Evolutionary conservation across 2,888 invertebrate genomes (phyloP), one percentile per base, ranked within the genome.

Genomic region (Ethmia dodecea): DNA sequence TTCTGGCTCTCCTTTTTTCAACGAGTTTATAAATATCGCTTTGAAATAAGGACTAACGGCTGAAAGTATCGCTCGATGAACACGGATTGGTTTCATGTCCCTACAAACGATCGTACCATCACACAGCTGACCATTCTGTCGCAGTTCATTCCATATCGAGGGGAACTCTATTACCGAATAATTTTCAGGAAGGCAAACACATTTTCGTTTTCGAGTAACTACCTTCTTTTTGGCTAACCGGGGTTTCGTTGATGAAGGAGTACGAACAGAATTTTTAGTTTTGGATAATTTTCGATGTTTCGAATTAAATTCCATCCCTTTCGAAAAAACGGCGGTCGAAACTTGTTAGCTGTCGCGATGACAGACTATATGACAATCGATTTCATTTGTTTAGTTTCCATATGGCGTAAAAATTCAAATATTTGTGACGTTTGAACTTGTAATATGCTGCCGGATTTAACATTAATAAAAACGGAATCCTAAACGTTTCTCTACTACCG

Each of bases 31-130:
- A 69, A 93, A 92, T 45, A 92, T 84, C 0, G 90, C 91, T 73
- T 89, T 90, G 69, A 93, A 93, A 72, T 92, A 93, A 13, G 92
- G 91, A 74, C 93, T 93, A 28, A 89, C 90, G 16, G 92, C 90
- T 15, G 92, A 91, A 34, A 94, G 74, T 49, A 93, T 91, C 10
- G 90, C 90, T 40, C 93, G 86, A 57, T 93, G 93, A 30, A 92
- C 87, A 47, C 87, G 84, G 58, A 92, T 90, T 31, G 88, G 72
- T 57, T 84, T 81, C 54, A 89, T 89, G 54, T 89, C 90, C 38
- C 84, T 86, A 63, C 92, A 91, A 45, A 86, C 78, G 35, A 93
- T 89, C 12, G 86, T 73, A 12, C 92, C 93, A 73, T 94, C 94
- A 71, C 92, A 93, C 31, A 91, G 83, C 60, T 91, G 91, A 52